A percentile compares a stretch with the other conserved stretches of the same genome.
Conservation (phyloP, 1,140 invertebrate genomes). For the Drosophila insularis region DNA sequence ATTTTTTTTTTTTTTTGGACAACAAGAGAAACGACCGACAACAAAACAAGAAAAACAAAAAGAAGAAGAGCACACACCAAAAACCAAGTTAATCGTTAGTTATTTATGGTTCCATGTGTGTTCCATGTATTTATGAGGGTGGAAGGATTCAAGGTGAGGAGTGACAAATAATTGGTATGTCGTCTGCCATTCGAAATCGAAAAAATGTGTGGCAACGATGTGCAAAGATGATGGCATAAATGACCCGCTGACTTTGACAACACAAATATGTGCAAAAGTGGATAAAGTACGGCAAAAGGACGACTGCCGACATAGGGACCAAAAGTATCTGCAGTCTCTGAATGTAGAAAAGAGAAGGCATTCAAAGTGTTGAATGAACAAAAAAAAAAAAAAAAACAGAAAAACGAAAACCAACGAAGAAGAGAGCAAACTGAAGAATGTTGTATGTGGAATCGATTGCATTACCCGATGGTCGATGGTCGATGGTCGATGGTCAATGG, state of each 20-base stretch:
- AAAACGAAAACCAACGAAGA: neutral
- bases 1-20: slow-evolving; percentile 12
- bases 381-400: slow-evolving; percentile 22
- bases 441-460: slow-evolving; percentile 13
- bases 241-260: slow-evolving; percentile 29
- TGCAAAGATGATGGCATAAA: slow-evolving; percentile 16
- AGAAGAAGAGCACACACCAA: neutral
- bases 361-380: slow-evolving; percentile 9
- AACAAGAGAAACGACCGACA: neutral
- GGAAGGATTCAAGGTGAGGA: neutral
- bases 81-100: slow-evolving; percentile 33
- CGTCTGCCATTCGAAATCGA: slow-evolving; percentile 7
- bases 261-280: slow-evolving; percentile 11
- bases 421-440: neutral
- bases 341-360: slow-evolving; percentile 16
- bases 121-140: neutral
- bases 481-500: slow-evolving; percentile 4
- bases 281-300: neutral
- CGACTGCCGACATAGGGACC: neutral
- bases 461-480: neutral
- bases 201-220: neutral
- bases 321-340: neutral
- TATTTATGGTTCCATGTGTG: slow-evolving; percentile 15
- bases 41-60: neutral
- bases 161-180: slow-evolving; percentile 28